These are phyloP conservation scores for Trissoscelio sp. DNA, from an alignment of 2,888 invertebrate genomes.

Conservation along the genomic window DNA sequence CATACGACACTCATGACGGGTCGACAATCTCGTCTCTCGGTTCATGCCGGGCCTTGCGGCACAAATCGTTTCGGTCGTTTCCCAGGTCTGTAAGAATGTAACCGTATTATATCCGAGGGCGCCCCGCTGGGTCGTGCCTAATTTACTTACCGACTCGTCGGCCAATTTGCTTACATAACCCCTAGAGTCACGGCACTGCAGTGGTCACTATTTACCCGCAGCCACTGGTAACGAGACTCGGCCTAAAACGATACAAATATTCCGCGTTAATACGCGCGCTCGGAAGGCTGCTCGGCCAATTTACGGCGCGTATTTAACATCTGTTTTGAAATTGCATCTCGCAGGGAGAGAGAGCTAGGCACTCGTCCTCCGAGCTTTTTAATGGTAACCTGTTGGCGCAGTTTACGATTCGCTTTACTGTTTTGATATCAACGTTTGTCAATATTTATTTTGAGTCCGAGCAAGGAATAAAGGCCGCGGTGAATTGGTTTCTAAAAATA, in stretches of 20 bases:
- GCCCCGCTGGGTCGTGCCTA: constrained; percentile 63
- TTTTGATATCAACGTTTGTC: constrained; percentile 25
- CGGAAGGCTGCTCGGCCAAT: constrained; percentile 10
- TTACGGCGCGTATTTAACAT: constrained; percentile 40
- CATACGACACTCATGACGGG: constrained; percentile 44
- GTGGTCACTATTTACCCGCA: constrained; percentile 31
- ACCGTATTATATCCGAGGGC: constrained; percentile 47
- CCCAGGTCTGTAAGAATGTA: constrained; percentile 40
- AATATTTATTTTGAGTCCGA: constrained; percentile 30
- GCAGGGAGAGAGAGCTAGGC: too few relatives aligned
- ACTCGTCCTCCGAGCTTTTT: neutral
- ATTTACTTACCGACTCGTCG: constrained; percentile 64
- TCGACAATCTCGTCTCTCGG: constrained; percentile 37
- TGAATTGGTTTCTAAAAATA: constrained; percentile 23
- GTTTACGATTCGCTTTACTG: constrained; percentile 15
- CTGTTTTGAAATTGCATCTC: constrained; percentile 46
- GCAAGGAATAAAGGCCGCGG: too few relatives aligned
- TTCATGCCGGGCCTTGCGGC: constrained; percentile 22
- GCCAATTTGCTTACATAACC: constrained; percentile 66
- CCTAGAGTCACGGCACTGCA: constrained; percentile 8
- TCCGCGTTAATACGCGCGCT: constrained; percentile 21
- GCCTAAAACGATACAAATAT: constrained; percentile 43
- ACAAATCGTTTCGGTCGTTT: constrained; percentile 47
- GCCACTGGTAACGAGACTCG: constrained; percentile 47
- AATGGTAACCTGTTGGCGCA: neutral